These are phyloP conservation scores for Zaprionus gabonicus DNA, from an alignment of 1,140 invertebrate genomes.

Conservation along the genomic window DNA sequence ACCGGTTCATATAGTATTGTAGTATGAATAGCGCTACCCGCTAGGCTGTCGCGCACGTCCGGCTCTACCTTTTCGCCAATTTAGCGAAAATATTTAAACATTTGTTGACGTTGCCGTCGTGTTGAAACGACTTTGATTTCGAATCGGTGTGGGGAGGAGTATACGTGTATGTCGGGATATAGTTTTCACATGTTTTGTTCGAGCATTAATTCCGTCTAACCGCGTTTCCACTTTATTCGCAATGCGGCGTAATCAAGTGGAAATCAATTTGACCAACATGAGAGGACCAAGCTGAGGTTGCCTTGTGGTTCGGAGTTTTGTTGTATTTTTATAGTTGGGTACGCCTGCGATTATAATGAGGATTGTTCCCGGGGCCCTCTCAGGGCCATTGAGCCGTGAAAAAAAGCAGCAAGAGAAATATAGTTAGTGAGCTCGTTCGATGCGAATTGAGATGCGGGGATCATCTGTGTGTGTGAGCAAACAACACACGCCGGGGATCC, in stretches of 20 bases:
- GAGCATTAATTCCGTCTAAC: slow-evolving; percentile 79
- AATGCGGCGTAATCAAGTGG: slow-evolving; percentile 75
- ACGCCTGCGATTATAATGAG: slow-evolving; percentile 66
- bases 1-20: background rate
- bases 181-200: slow-evolving; percentile 83
- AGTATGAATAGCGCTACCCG: slow-evolving; percentile 24
- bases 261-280: slow-evolving; percentile 83
- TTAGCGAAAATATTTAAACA: slow-evolving; percentile 44
- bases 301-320: slow-evolving; percentile 6
- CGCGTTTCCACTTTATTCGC: slow-evolving; percentile 69
- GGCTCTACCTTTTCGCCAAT: slow-evolving; percentile 73
- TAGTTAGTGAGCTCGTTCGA: background rate
- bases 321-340: slow-evolving; percentile 28
- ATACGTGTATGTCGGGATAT: slow-evolving; percentile 54
- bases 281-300: slow-evolving; percentile 48
- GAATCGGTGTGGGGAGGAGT: slow-evolving; percentile 5
- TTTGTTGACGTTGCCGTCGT: slow-evolving; percentile 45
- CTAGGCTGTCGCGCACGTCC: slow-evolving; percentile 63
- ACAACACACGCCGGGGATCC: slow-evolving; percentile 56
- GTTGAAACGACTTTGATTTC: slow-evolving; percentile 17
- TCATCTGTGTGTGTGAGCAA: slow-evolving; percentile 15
- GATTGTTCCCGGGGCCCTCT: slow-evolving; percentile 52
- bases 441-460: background rate
- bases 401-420: slow-evolving; percentile 30
- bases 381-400: slow-evolving; percentile 73